Conservation (phyloP, 1,140 invertebrate genomes). For the Homalodisca vitripennis region DNA sequence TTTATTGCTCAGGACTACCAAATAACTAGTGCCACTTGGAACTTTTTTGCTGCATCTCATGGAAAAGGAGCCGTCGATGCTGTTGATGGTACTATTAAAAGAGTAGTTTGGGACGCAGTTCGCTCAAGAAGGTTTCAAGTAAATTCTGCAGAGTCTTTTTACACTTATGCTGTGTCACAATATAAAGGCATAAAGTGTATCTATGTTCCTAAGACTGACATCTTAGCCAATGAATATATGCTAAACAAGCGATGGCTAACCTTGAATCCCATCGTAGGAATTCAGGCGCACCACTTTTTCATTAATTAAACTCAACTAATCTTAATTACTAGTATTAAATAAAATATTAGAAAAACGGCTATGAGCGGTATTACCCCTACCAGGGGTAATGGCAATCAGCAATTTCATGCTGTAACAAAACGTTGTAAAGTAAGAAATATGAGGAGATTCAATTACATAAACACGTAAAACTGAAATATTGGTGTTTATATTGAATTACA, state of each 20-base stretch:
- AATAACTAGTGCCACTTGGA: constrained; percentile 38
- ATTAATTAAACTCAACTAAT: too few relatives aligned
- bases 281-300: constrained; percentile 11
- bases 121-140: constrained; percentile 1
- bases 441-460: too few relatives aligned
- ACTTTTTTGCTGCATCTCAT: constrained; percentile 46
- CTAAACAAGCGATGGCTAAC: not conserved
- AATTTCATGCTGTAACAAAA: too few relatives aligned
- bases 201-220: not conserved
- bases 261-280: not conserved
- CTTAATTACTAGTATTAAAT: too few relatives aligned
- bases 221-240: not conserved
- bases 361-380: too few relatives aligned
- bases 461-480: too few relatives aligned
- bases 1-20: constrained; percentile 37
- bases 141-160: constrained; percentile 1
- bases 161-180: not conserved
- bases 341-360: too few relatives aligned
- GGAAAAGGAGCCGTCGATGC: constrained; percentile 44
- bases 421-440: too few relatives aligned
- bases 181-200: not conserved
- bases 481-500: too few relatives aligned
- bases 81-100: constrained; percentile 38
- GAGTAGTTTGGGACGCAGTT: constrained; percentile 12
- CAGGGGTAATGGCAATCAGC: too few relatives aligned